A percentile compares a stretch with the other conserved stretches of the same genome.
These are phyloP conservation scores for Channa maculata DNA, from an alignment of 2,113 vertebrate genomes.

Conservation along the genomic window DNA sequence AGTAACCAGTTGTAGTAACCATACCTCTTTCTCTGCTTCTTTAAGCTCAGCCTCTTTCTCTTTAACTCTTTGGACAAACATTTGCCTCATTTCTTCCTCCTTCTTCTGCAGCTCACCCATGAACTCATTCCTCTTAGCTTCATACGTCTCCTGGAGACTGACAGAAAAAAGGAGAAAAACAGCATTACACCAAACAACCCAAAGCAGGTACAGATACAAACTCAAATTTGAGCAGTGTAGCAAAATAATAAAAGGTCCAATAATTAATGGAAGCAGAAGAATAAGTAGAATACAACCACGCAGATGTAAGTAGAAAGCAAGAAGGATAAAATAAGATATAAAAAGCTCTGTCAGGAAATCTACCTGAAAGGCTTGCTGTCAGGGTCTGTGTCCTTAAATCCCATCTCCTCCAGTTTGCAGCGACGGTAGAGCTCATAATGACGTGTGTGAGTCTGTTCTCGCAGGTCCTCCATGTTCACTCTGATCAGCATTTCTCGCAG, in stretches of 20 bases:
- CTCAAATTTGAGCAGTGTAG: background rate
- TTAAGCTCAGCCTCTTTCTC: constrained; percentile 98
- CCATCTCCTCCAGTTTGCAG: constrained; percentile 99
- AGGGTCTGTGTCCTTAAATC: constrained; percentile 97
- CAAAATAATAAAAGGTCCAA: background rate
- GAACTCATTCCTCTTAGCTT: constrained; percentile 98
- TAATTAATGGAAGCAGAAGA: background rate
- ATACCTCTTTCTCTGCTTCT: constrained; percentile 98
- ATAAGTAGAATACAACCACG: background rate
- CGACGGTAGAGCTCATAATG: constrained; percentile 98
- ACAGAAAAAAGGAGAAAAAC: background rate
- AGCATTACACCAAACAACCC: background rate
- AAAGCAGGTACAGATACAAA: background rate
- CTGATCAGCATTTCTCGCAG: constrained; percentile 98
- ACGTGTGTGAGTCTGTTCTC: constrained; percentile 96
- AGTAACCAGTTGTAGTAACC: background rate
- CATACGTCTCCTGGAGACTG: constrained; percentile 98
- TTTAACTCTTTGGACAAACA: constrained; percentile 99
- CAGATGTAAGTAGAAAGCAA: background rate
- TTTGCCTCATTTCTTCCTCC: constrained; percentile 99
- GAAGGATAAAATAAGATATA: background rate
- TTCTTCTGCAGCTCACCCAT: constrained; percentile 98
- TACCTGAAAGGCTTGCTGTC: constrained; percentile 99
- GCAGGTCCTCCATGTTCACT: constrained; percentile 98
- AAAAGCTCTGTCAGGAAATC: background rate